Conservation (phyloP, 2,888 invertebrate species). For the Charanyca ferruginea region DNA sequence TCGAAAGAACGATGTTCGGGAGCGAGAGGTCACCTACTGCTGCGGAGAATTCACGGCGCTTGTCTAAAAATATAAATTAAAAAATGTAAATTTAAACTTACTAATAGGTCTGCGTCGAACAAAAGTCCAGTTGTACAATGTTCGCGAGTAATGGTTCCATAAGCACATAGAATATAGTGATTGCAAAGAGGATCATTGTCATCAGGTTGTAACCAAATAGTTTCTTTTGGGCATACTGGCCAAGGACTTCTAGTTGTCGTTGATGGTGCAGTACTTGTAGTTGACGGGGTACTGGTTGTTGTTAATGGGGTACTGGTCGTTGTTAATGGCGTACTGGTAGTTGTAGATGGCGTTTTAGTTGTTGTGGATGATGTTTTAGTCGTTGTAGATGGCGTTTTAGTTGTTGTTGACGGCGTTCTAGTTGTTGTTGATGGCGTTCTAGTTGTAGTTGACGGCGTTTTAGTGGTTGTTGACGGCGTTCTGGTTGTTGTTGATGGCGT, state of each 20-base stretch:
- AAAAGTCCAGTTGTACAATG: slow-evolving; percentile 1
- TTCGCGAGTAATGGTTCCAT: slow-evolving; percentile 4
- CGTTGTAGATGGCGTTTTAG: background rate
- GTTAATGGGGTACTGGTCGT: background rate
- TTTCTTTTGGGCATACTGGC: background rate
- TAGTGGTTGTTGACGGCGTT: background rate
- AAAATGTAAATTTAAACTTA: too few species aligned
- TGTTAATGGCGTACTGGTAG: background rate
- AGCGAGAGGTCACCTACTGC: too few species aligned
- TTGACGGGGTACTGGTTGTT: background rate
- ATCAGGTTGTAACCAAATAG: slow-evolving; percentile 18
- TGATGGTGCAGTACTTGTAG: too few species aligned
- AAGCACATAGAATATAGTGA: slow-evolving; percentile 26
- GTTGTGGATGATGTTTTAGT: background rate
- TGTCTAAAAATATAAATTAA: too few species aligned
- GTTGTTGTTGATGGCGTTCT: background rate
- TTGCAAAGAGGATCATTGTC: slow-evolving; percentile 1
- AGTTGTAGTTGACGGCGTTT: too few species aligned
- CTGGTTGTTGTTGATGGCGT: background rate
- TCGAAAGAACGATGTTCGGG: too few species aligned
- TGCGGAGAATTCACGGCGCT: too few species aligned
- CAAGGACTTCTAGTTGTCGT: background rate
- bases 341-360: background rate
- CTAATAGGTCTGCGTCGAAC: slow-evolving; percentile 1
- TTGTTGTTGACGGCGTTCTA: background rate